Conservation (phyloP, 2,797 vertebrate species). For the Microchirus variegatus region DNA sequence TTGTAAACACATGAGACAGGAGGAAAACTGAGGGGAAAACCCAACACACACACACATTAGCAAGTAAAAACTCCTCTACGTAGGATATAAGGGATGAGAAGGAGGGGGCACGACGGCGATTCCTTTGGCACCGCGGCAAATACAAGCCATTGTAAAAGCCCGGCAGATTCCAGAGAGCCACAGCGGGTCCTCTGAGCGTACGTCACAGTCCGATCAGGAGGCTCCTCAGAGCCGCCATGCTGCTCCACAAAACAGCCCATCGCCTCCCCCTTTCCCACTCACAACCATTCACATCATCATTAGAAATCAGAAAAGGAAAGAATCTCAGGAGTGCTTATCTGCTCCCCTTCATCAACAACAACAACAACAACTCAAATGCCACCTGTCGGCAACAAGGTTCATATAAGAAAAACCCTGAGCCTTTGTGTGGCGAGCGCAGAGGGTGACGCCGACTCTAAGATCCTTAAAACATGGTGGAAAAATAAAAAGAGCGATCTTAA, state of each 20-base stretch:
- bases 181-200: conserved; percentile 74
- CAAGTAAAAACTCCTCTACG: conserved; percentile 53
- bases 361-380: conserved; percentile 30
- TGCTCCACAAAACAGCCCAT: conserved; percentile 47
- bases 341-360: conserved; percentile 20
- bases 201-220: conserved; percentile 48
- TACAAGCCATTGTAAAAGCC: conserved; percentile 99
- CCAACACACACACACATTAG: conserved; percentile 21
- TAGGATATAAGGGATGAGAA: conserved; percentile 26
- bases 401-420: conserved; percentile 87
- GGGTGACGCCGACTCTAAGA: conserved; percentile 49
- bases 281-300: conserved; percentile 43
- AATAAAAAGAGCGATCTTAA: conserved; percentile 49
- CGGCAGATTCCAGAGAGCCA: conserved; percentile 83
- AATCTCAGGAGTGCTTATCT: conserved; percentile 48
- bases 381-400: conserved; percentile 85
- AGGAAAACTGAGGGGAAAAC: conserved; percentile 37
- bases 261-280: conserved; percentile 34
- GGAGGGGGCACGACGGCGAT: conserved; percentile 48
- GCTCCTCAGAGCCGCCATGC: conserved; percentile 43
- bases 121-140: conserved; percentile 82
- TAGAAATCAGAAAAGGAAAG: conserved; percentile 35
- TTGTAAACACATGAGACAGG: conserved; percentile 35
- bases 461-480: conserved; percentile 56
- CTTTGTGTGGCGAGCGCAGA: conserved; percentile 62